These are phyloP conservation scores for Seriola rivoliana DNA, from an alignment of 2,113 vertebrate species.

Conservation along the genomic window DNA sequence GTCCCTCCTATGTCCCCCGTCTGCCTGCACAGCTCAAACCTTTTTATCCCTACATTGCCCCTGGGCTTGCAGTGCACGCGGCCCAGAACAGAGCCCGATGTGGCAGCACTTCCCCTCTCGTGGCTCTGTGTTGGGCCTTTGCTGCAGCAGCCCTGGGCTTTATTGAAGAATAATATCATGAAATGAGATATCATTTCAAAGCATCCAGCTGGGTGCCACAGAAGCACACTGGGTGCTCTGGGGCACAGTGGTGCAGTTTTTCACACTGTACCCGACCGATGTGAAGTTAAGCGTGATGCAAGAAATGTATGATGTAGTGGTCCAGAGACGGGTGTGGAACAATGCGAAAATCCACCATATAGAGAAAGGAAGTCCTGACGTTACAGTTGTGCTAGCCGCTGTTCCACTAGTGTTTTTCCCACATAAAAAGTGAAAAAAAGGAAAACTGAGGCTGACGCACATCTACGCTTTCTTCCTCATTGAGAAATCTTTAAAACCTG, in stretches of 20 bases:
- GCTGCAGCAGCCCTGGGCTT: conserved; percentile 31
- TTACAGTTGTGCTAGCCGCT: not conserved
- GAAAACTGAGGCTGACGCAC: too few relatives aligned
- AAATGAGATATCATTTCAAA: conserved; percentile 71
- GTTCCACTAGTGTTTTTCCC: not conserved
- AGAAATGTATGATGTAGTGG: not conserved
- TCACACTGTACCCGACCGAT: not conserved
- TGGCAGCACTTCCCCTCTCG: conserved; percentile 36
- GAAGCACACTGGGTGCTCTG: conserved; percentile 38
- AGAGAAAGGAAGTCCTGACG: not conserved
- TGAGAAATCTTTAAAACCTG: not conserved
- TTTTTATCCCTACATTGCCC: conserved; percentile 65
- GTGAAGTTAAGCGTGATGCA: conserved; percentile 11
- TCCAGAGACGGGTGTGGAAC: not conserved
- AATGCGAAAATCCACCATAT: not conserved
- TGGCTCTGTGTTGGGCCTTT: conserved; percentile 20
- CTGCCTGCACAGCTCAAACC: conserved; percentile 48
- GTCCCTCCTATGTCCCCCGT: not conserved
- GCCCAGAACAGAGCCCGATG: conserved; percentile 39
- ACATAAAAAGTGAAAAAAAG: too few relatives aligned
- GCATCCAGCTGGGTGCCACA: conserved; percentile 28
- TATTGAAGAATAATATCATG: conserved; percentile 58
- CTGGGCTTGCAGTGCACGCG: conserved; percentile 36
- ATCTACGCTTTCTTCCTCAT: too few relatives aligned
- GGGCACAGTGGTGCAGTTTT: conserved; percentile 14